A percentile compares a stretch with the other conserved stretches of the same genome.
These are phyloP conservation scores for Gnatocerus cornutus DNA, from an alignment of 2,888 invertebrate genomes.

Conservation along the genomic window DNA sequence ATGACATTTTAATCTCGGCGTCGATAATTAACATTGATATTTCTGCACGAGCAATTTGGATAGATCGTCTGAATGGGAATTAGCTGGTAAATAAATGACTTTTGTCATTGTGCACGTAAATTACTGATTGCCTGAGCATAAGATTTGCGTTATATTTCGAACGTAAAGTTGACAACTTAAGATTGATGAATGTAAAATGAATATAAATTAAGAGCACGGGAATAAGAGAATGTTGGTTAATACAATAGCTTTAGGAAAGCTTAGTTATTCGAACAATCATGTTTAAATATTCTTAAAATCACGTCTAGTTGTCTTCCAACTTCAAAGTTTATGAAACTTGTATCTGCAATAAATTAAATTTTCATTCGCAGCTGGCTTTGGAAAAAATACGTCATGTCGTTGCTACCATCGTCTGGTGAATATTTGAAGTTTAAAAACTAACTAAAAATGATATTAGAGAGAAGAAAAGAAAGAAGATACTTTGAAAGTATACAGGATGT, in stretches of 20 bases:
- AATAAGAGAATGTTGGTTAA: conserved; percentile 29
- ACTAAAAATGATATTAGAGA: too few relatives aligned
- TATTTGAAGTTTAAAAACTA: too few relatives aligned
- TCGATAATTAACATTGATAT: conserved; percentile 29
- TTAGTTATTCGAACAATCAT: too few relatives aligned
- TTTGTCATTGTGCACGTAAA: not conserved
- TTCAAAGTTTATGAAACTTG: too few relatives aligned
- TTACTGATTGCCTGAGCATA: conserved; percentile 1
- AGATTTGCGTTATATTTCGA: conserved; percentile 21
- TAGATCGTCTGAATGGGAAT: conserved; percentile 3
- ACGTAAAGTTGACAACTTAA: conserved; percentile 15
- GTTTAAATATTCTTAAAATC: too few relatives aligned
- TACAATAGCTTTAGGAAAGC: conserved; percentile 10
- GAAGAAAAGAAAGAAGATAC: too few relatives aligned
- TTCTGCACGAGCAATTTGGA: not conserved
- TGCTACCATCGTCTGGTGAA: too few relatives aligned
- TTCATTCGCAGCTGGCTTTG: too few relatives aligned
- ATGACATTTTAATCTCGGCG: conserved; percentile 26
- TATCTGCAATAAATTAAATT: too few relatives aligned
- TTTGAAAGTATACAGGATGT: too few relatives aligned
- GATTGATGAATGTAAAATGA: conserved; percentile 3
- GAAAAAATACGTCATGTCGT: too few relatives aligned
- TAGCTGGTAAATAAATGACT: not conserved
- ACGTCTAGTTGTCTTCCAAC: too few relatives aligned
- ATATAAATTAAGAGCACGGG: conserved; percentile 1